Conservation (phyloP, 2,797 vertebrate genomes). For the Coluber constrictor region DNA sequence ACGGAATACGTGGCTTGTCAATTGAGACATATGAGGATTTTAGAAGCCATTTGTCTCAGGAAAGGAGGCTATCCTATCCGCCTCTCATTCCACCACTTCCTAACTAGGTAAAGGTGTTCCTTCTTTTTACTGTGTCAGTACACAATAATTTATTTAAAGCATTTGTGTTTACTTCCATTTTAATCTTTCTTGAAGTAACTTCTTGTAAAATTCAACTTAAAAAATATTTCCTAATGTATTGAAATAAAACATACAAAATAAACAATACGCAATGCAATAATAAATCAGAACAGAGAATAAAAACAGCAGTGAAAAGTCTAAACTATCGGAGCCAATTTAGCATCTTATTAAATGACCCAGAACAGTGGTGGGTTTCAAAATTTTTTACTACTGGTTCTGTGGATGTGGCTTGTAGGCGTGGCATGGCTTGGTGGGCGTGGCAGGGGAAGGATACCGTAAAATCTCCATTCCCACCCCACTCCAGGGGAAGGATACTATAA, state of each 20-base stretch:
- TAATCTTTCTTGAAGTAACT: background rate
- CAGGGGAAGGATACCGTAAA: too few relatives aligned
- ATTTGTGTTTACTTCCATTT: background rate
- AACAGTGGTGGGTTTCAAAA: too few relatives aligned
- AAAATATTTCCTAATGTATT: background rate
- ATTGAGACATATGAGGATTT: slow-evolving; percentile 80
- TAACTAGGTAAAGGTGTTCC: slow-evolving; percentile 75
- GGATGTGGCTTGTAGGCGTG: too few relatives aligned
- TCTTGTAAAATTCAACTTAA: background rate
- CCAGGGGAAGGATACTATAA: too few relatives aligned
- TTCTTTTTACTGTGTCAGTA: background rate
- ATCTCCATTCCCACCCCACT: too few relatives aligned
- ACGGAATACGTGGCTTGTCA: slow-evolving; percentile 81
- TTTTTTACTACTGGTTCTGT: too few relatives aligned
- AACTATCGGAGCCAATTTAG: background rate
- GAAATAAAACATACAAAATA: background rate
- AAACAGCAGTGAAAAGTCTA: background rate
- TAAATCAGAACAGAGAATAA: background rate
- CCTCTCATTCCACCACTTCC: slow-evolving; percentile 77
- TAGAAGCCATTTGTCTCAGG: slow-evolving; percentile 80
- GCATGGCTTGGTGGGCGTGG: too few relatives aligned
- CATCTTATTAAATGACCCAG: background rate
- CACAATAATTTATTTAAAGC: background rate
- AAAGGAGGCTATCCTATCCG: slow-evolving; percentile 83
- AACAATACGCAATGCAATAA: background rate